These are phyloP conservation scores for Pandion haliaetus DNA, from an alignment of 2,113 vertebrate species.

Conservation along the genomic window DNA sequence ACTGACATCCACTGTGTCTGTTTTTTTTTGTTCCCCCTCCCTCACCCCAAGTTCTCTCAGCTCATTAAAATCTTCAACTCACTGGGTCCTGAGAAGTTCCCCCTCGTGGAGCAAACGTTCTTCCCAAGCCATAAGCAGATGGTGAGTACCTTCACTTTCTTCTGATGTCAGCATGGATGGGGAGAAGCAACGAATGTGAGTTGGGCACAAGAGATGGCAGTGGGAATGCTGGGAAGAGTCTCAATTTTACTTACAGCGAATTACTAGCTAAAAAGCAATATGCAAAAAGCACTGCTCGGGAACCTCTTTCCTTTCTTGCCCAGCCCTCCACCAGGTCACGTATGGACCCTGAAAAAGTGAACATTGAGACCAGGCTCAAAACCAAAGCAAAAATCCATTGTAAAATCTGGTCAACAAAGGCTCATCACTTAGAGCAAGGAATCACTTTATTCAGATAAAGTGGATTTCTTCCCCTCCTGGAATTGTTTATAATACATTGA, in stretches of 20 bases:
- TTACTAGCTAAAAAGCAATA: background rate
- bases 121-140: slow-evolving; percentile 94
- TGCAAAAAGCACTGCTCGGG: background rate
- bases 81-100: slow-evolving; percentile 92
- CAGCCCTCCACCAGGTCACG: background rate
- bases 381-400: background rate
- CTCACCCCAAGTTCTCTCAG: slow-evolving; percentile 87
- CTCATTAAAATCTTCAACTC: slow-evolving; percentile 94
- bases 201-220: background rate
- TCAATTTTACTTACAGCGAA: background rate
- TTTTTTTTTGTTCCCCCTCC: slow-evolving; percentile 22
- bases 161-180: background rate
- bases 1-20: background rate
- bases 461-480: background rate
- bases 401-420: background rate
- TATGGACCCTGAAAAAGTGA: background rate
- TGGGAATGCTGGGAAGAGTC: background rate
- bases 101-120: slow-evolving; percentile 94
- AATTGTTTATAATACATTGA: background rate
- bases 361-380: background rate
- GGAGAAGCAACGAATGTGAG: background rate
- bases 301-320: background rate
- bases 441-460: background rate
- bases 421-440: background rate
- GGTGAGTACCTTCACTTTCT: slow-evolving; percentile 82